Base-by-base conservation (phyloP, 2,888 invertebrate genomes). In the Ennomos erosarius region DNA sequence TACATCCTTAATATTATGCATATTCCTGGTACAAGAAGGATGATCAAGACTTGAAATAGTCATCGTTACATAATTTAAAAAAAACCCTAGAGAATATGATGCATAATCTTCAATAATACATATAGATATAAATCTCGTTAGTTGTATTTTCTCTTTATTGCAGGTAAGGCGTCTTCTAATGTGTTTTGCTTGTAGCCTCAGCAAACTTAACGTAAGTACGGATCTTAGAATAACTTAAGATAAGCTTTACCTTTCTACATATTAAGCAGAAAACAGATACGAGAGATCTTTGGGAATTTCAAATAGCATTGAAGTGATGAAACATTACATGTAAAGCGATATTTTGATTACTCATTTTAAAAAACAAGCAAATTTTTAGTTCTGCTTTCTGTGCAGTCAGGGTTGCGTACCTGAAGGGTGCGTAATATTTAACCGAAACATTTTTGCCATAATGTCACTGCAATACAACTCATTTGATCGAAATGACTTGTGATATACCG, bases 91-190 rank as follows among this genome's bases (percentile, higher is more conserved):
- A 26, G 26, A 26, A 26, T 26, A 35, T 33, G 12, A 44, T 11
- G n/a, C 34, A 8, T 10, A 39, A 35, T 26, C 34, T 49, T 11
- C 13, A 26, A 34, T 33, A 5, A 39, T 46, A 26, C 6, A 26
- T 35, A 10, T 51, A n/a, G n/a, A n/a, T n/a, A n/a, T n/a, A n/a
- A 51, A 26, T 42, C 49, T 40, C 34, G 37, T 53, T 58, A 38
- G 12, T 34, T 26, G 49, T 55, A 46, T 64, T 40, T 62, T 63
- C 13, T 43, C 16, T 67, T 65, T 62, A 42, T 71, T 68, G 33
- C 73, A 75, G 75, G 75, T 76, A 75, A 70, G 72, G 34, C 46
- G 40, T 50, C 34, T 9, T 49, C 40, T 35, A 36, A 38, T 40
- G 36, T 33, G 33, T 49, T 43, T 44, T 44, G 12, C 12, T 36